Percentiles rank a stretch among this genome's conserved stretches.
phyloP scores from a whole-genome alignment of 2,888 invertebrate genomes.

The Unio pictorum region DNA sequence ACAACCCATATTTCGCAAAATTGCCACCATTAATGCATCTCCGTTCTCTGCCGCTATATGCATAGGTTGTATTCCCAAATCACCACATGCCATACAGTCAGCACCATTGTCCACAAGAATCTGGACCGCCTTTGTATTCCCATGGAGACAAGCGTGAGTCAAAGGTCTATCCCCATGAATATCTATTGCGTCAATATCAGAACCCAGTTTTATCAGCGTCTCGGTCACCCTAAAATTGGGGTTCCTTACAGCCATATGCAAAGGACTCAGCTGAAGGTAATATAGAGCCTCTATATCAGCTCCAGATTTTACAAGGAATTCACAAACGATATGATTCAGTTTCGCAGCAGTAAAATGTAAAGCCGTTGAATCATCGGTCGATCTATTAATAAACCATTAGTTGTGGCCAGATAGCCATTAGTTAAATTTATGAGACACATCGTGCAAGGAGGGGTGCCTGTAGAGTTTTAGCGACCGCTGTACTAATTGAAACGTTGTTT shows the following conservation, averaged over 20 bases:
- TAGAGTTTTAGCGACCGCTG: no score
- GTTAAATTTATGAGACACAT: no score
- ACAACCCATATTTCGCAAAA: neutral
- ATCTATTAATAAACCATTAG: no score
- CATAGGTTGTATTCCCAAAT: conserved; percentile 16
- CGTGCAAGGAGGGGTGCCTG: no score
- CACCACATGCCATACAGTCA: conserved; percentile 1
- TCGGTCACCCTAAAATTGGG: conserved; percentile 2
- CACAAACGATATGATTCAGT: neutral
- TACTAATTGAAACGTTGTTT: no score
- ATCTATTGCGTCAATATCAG: conserved; percentile 9
- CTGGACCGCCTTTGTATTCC: conserved; percentile 6
- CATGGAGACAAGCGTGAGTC: conserved; percentile 14
- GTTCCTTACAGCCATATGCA: conserved; percentile 18
- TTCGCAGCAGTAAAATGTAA: conserved; percentile 15
- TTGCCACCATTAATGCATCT: conserved; percentile 3
- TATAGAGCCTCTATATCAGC: conserved; percentile 7
- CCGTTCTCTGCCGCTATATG: conserved; percentile 21
- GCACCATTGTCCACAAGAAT: conserved; percentile 9
- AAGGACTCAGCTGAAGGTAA: conserved; percentile 14
- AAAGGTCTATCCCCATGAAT: conserved; percentile 8
- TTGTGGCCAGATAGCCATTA: no score
- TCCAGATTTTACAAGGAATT: conserved; percentile 4
- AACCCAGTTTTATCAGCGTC: conserved; percentile 5
- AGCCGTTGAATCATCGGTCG: conserved; percentile 10